phyloP scores from a whole-genome alignment of 1,140 invertebrate species.

The Drosophila mojavensis region DNA sequence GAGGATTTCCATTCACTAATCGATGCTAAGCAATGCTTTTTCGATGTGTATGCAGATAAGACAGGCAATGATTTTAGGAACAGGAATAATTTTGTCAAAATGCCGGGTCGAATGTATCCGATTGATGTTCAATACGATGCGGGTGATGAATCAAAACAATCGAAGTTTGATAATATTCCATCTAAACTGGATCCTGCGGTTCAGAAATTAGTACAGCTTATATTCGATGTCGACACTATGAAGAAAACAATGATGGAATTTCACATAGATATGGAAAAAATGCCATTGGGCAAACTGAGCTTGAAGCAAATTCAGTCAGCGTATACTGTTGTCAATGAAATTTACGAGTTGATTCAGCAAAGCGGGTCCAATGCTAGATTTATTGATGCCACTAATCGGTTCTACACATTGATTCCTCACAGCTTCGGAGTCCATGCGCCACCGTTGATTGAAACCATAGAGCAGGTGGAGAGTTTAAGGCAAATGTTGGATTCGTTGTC shows the following conservation, averaged over 20 bases:
- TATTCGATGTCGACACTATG: slow-evolving; percentile 97
- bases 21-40: slow-evolving; percentile 89
- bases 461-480: slow-evolving; percentile 93
- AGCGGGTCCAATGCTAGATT: slow-evolving; percentile 86
- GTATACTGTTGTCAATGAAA: slow-evolving; percentile 91
- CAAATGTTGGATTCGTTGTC: slow-evolving; percentile 96
- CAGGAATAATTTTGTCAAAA: slow-evolving; percentile 90
- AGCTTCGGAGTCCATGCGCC: slow-evolving; percentile 94
- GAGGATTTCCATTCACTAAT: slow-evolving; percentile 86
- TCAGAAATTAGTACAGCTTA: slow-evolving; percentile 92
- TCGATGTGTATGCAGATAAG: slow-evolving; percentile 91
- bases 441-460: slow-evolving; percentile 90
- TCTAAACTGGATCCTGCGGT: slow-evolving; percentile 91
- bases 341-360: slow-evolving; percentile 88
- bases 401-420: slow-evolving; percentile 98
- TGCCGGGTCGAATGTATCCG: slow-evolving; percentile 92
- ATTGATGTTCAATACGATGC: slow-evolving; percentile 95
- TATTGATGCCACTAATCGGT: slow-evolving; percentile 94
- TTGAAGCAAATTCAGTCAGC: slow-evolving; percentile 95
- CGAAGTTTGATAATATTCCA: slow-evolving; percentile 59
- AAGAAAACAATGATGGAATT: slow-evolving; percentile 96
- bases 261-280: slow-evolving; percentile 98
- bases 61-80: slow-evolving; percentile 92
- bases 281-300: slow-evolving; percentile 98
- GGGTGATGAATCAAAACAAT: slow-evolving; percentile 41